phyloP scores from a whole-genome alignment of 2,113 vertebrate species.

The Lates calcarifer region DNA sequence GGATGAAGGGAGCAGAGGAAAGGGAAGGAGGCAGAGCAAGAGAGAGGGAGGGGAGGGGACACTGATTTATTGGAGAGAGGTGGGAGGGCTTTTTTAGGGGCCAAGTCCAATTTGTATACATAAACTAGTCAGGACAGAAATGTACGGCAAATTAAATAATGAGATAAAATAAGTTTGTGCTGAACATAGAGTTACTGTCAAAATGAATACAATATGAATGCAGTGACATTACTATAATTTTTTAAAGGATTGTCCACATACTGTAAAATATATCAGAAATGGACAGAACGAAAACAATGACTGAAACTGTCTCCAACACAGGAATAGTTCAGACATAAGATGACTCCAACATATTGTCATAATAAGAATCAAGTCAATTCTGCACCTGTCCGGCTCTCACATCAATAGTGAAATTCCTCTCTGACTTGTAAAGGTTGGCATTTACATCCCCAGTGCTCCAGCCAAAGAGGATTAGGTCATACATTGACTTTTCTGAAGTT shows the following conservation, averaged over 20 bases:
- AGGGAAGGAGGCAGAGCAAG: constrained; percentile 66
- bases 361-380: constrained; percentile 53
- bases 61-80: constrained; percentile 44
- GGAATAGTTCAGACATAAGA: neutral
- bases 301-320: neutral
- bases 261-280: neutral
- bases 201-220: constrained; percentile 10
- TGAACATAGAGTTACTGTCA: neutral
- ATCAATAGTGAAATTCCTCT: constrained; percentile 81
- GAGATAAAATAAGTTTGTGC: neutral
- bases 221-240: neutral
- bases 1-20: constrained; percentile 63
- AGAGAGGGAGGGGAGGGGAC: constrained; percentile 29
- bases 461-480: constrained; percentile 79
- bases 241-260: no score
- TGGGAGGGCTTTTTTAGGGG: constrained; percentile 33
- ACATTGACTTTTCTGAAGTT: constrained; percentile 80
- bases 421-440: constrained; percentile 78
- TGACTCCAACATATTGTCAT: constrained; percentile 34
- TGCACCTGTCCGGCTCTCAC: constrained; percentile 48
- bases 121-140: neutral
- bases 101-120: neutral
- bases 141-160: neutral
- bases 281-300: neutral
- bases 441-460: constrained; percentile 74